Evolutionary conservation across 2,113 vertebrate species (phyloP).

Genomic region (Sapajus apella): DNA sequence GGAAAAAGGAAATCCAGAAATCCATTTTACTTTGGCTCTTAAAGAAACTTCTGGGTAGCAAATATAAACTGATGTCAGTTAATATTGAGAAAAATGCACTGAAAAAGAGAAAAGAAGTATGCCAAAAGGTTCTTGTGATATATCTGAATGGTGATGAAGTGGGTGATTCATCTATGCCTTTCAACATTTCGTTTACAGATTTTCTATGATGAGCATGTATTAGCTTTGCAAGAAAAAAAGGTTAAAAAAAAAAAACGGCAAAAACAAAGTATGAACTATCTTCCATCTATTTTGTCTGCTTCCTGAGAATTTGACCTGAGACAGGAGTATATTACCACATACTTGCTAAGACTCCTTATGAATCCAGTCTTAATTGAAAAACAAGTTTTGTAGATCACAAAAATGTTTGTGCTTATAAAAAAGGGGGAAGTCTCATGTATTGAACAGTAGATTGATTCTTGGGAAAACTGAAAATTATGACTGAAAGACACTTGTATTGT

Average conservation of each 20-base stretch:
- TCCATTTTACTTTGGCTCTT: not conserved
- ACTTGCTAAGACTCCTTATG: not conserved
- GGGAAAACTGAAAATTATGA: not conserved
- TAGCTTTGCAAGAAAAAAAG: not conserved
- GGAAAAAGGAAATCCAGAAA: not conserved
- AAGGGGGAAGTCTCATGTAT: not conserved
- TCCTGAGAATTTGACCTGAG: not conserved
- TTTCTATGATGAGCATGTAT: not conserved
- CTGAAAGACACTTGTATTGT: not conserved
- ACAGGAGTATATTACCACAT: not conserved
- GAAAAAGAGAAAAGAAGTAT: not conserved
- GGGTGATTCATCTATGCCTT: not conserved
- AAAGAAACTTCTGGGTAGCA: not conserved
- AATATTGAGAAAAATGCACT: not conserved
- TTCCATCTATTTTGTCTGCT: not conserved
- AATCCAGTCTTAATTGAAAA: not conserved
- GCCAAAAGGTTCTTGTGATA: not conserved
- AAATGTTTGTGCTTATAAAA: not conserved
- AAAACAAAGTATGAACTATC: not conserved
- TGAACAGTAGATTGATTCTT: not conserved
- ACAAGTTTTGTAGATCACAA: not conserved
- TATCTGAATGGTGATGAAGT: not conserved
- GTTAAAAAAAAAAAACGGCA: not conserved
- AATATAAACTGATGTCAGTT: not conserved
- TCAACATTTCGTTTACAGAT: not conserved